phyloP scores from a whole-genome alignment of 2,797 vertebrate genomes.

The Masticophis lateralis region DNA sequence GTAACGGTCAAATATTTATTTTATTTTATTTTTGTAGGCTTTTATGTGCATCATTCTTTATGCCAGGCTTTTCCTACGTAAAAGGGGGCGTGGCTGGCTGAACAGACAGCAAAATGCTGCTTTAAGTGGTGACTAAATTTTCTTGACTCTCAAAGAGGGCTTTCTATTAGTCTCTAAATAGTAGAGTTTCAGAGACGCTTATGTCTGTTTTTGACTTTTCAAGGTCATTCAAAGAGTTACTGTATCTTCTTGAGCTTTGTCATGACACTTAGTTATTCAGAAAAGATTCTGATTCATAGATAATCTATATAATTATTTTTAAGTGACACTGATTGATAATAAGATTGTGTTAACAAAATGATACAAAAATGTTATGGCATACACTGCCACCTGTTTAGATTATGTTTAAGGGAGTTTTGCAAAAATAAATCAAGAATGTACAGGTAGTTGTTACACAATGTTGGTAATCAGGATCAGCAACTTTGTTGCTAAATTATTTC shows the following conservation, averaged over 20 bases:
- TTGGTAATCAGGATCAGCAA: neutral
- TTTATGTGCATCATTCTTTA: too few relatives aligned
- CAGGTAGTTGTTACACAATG: neutral
- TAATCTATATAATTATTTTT: neutral
- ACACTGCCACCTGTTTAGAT: neutral
- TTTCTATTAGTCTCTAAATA: neutral
- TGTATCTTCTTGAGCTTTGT: neutral
- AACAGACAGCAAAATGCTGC: too few relatives aligned
- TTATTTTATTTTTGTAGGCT: too few relatives aligned
- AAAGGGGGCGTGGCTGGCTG: too few relatives aligned
- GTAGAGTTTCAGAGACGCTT: neutral
- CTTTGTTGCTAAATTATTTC: neutral
- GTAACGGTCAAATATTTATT: too few relatives aligned
- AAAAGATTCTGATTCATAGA: neutral
- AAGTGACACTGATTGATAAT: neutral
- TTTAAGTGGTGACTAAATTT: neutral
- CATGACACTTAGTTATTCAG: neutral
- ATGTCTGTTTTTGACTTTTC: neutral
- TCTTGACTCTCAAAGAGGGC: neutral
- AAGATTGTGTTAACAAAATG: neutral
- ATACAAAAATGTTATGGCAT: neutral
- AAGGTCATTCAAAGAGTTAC: neutral
- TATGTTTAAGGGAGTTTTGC: neutral
- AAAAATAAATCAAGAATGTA: neutral
- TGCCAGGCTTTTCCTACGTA: too few relatives aligned